These are phyloP conservation scores for Dicranocentrus wangi DNA, from an alignment of 2,888 invertebrate species.

Conservation along the genomic window DNA sequence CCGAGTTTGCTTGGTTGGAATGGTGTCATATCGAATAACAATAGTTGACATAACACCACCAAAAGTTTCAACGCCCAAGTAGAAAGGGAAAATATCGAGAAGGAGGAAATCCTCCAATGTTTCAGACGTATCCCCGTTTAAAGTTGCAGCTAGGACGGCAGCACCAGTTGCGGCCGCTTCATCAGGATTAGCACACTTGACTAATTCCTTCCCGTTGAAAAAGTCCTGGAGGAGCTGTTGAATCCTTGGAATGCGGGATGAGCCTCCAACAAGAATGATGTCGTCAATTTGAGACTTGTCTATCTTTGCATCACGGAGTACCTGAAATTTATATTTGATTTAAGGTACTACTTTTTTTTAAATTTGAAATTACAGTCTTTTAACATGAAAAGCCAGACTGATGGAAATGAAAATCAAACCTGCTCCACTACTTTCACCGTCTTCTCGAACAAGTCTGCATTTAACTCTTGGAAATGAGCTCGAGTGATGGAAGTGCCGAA, in stretches of 20 bases:
- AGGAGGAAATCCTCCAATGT: slow-evolving; percentile 85
- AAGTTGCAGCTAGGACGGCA: slow-evolving; percentile 96
- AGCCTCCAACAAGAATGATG: slow-evolving; percentile 95
- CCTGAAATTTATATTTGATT: too few species aligned
- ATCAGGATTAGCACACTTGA: slow-evolving; percentile 97
- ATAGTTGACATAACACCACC: slow-evolving; percentile 86
- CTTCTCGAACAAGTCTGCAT: slow-evolving; percentile 83
- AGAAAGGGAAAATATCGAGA: slow-evolving; percentile 84
- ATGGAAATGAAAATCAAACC: too few species aligned
- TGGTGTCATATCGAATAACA: slow-evolving; percentile 87
- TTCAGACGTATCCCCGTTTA: slow-evolving; percentile 81
- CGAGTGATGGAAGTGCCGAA: slow-evolving; percentile 82
- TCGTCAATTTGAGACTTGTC: slow-evolving; percentile 92
- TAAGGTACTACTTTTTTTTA: too few species aligned
- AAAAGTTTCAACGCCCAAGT: slow-evolving; percentile 78
- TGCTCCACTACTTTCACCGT: slow-evolving; percentile 87
- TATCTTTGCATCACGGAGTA: slow-evolving; percentile 94
- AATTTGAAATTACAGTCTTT: too few species aligned
- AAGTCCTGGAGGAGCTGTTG: slow-evolving; percentile 94
- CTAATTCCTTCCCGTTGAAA: slow-evolving; percentile 96
- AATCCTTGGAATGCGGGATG: slow-evolving; percentile 97
- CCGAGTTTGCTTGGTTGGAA: slow-evolving; percentile 83
- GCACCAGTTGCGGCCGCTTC: slow-evolving; percentile 98
- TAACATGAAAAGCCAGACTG: too few species aligned
- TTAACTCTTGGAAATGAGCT: slow-evolving; percentile 85